phyloP scores from a whole-genome alignment of 2,113 vertebrate genomes.

The Serilophus lunatus region DNA sequence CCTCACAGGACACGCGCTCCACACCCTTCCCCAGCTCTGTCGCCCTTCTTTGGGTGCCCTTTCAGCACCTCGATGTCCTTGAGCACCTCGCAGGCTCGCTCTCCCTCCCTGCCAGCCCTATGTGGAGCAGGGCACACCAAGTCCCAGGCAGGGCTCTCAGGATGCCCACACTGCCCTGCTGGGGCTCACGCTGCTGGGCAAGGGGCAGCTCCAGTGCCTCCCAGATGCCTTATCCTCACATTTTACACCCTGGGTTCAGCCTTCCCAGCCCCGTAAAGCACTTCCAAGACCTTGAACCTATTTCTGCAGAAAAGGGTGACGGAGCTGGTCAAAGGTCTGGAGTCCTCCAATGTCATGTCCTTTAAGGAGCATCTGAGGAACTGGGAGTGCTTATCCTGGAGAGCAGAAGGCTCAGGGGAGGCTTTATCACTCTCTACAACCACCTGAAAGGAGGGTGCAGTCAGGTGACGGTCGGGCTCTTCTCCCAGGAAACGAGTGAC shows the following conservation, averaged over 20 bases:
- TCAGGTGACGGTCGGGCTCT: too few species aligned
- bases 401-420: background rate
- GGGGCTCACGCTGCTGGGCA: background rate
- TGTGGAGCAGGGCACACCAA: background rate
- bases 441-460: background rate
- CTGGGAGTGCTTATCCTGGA: background rate
- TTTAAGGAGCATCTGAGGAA: background rate
- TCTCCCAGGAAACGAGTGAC: background rate
- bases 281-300: background rate
- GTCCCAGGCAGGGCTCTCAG: background rate
- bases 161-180: fast-evolving
- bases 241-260: background rate
- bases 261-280: background rate
- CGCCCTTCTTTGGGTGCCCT: background rate
- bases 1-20: background rate
- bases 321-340: background rate
- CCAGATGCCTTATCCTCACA: background rate
- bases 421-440: fast-evolving
- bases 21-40: background rate
- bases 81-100: too few species aligned
- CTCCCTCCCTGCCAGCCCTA: background rate
- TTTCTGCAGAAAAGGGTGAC: background rate
- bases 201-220: background rate
- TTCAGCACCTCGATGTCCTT: fast-evolving
- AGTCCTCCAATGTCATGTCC: too few species aligned